Evolutionary conservation across 92 coral and sea anemone genomes (phyloP), one percentile per base, ranked within the genome.

Genomic region (Phymanthus crucifer): DNA sequence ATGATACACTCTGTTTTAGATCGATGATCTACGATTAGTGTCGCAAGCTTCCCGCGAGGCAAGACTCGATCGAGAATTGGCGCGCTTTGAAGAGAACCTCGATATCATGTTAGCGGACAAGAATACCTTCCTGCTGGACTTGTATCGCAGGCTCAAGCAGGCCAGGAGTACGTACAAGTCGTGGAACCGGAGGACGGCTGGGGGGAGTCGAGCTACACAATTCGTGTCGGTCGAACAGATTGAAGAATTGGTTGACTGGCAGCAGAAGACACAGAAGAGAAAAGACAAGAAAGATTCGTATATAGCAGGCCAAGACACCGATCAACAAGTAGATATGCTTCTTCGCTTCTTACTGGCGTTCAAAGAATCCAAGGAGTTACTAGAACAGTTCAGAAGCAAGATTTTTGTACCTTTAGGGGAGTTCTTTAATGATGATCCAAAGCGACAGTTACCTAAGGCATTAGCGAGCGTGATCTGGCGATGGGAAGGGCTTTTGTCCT

Each of bases 31-130:
- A 32, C 78, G 84, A 46, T 82, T 80, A 74, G 80, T 92, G 2
- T 92, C 97, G 3, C 97, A 92, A 56, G 90, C 93, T n/a, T 90
- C 97, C 0, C 93, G 85, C 56, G 90, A 89, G 67, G 97, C 91
- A 33, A 84, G 83, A 27, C 83, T 92, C 64, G 91, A 92, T 76
- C 75, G 83, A 71, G 97, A 87, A 61, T 85, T 92, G 21, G 82
- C 76, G 26, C 87, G 83, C 31, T 92, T 89, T 79, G 90, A 89
- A 75, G 87, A 84, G 21, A 85, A 80, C 68, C 93, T 92, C 36
- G 93, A 89, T 38, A 77, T 89, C 47, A 72, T 88, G 46, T 43
- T 92, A 43, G 84, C 83, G 18, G 97, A 89, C 46, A 92, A 92
- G 81, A 85, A 84, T 29, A 67, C 32, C 18, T 92, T 92, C 46